Evolutionary conservation across 2,888 invertebrate genomes (phyloP).

Genomic region (Stenodema calcarata): DNA sequence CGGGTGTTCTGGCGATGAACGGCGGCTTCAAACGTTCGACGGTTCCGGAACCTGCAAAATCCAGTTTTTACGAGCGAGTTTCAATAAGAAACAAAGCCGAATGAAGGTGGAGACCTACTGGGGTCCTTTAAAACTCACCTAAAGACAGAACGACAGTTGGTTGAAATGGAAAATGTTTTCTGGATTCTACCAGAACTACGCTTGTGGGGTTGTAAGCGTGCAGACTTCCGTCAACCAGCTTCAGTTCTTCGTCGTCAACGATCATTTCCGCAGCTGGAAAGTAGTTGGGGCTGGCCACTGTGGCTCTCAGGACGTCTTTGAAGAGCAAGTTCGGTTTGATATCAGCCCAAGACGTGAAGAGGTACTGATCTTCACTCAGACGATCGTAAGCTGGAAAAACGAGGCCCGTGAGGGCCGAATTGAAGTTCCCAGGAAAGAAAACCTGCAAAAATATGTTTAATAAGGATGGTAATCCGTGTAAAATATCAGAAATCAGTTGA

Average conservation of each 20-base stretch:
- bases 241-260: neutral
- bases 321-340: neutral
- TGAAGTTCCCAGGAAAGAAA: neutral
- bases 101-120: too few species aligned
- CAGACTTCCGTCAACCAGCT: neutral
- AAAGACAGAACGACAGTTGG: neutral
- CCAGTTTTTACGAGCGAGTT: neutral
- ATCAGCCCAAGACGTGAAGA: neutral
- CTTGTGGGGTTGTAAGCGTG: neutral
- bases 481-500: neutral
- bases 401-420: neutral
- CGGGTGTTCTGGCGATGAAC: neutral
- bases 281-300: neutral
- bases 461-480: neutral
- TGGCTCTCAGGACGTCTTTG: neutral
- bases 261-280: neutral
- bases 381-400: neutral
- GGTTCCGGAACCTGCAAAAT: neutral
- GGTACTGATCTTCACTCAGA: neutral
- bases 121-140: neutral
- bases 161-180: neutral
- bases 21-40: neutral
- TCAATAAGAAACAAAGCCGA: too few species aligned
- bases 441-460: neutral
- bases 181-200: neutral